Evolutionary conservation across 2,797 vertebrate species (phyloP), one percentile per base, ranked within the genome.

Genomic region (Silurus lanzhouensis): DNA sequence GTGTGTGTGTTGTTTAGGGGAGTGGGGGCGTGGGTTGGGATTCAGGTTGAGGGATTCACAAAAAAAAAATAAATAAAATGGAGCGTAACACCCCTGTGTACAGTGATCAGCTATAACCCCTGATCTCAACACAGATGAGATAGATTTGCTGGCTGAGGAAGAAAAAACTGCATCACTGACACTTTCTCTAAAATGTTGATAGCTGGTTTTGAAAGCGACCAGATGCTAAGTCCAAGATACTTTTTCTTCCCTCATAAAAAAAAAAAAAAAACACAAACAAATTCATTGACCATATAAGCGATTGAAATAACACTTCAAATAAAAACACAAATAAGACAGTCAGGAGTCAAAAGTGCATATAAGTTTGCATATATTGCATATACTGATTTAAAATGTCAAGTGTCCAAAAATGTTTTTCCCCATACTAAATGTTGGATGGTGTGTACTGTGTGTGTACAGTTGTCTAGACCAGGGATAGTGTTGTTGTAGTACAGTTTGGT

Each of bases 111-210:
- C 84, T 87, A 82, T 87, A 87, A 85, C 63, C 82, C 87, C 83
- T 84, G 72, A 88, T 74, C 87, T 90, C 81, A 88, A 83, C 85
- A 86, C 85, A 83, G 83, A 84, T 84, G 46, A 83, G 79, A 84
- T 83, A 87, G 89, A 64, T 85, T 91, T 84, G 81, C 88, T 88
- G 88, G 84, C 78, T 89, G 78, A 82, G 74, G 85, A 67, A 15
- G 66, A 25, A 83, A 85, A 88, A 82, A 88, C 46, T 85, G 84
- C 87, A 83, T 75, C 64, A 58, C 82, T 84, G 83, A 88, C 83
- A 88, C 82, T 77, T 87, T 87, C 68, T 57, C 55, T 83, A 75
- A 88, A 78, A 89, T 84, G 81, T 86, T 63, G 64, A 88, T 85
- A 75, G 81, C 71, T 74, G 81, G 71, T 71, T 87, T 31, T 67